Conservation (phyloP, 2,113 vertebrate species). For the Bothrops jararaca region DNA sequence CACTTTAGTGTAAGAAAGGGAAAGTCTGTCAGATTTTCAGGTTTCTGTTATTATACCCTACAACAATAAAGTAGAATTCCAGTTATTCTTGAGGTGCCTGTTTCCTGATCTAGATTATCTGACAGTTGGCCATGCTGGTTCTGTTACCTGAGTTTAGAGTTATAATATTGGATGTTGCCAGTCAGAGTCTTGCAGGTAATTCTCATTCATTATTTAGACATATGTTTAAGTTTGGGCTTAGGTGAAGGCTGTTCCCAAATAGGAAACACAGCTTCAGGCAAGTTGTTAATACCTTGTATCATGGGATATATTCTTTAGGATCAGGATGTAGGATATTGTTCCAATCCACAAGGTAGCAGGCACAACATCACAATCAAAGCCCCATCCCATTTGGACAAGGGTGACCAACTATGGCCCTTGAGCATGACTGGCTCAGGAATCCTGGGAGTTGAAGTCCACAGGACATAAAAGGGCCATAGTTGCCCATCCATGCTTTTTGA, state of each 20-base stretch:
- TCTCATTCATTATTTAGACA: not conserved
- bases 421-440: not conserved
- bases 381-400: not conserved
- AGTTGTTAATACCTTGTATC: not conserved
- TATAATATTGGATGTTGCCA: not conserved
- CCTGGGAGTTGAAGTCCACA: not conserved
- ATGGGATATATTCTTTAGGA: not conserved
- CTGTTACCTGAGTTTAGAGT: not conserved
- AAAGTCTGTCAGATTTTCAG: not conserved
- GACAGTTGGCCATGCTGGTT: not conserved
- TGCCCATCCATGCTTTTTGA: not conserved
- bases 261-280: not conserved
- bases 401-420: not conserved
- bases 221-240: not conserved
- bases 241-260: not conserved
- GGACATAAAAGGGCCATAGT: no score
- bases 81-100: not conserved
- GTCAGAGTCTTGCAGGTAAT: not conserved
- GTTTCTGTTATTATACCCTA: not conserved
- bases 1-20: not conserved
- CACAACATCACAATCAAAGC: not conserved
- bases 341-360: not conserved
- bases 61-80: not conserved
- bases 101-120: not conserved
- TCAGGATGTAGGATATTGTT: not conserved